phyloP scores from a whole-genome alignment of 30 jellyfish, hydroid and myxozoan species.

The Turritopsis rubra region DNA sequence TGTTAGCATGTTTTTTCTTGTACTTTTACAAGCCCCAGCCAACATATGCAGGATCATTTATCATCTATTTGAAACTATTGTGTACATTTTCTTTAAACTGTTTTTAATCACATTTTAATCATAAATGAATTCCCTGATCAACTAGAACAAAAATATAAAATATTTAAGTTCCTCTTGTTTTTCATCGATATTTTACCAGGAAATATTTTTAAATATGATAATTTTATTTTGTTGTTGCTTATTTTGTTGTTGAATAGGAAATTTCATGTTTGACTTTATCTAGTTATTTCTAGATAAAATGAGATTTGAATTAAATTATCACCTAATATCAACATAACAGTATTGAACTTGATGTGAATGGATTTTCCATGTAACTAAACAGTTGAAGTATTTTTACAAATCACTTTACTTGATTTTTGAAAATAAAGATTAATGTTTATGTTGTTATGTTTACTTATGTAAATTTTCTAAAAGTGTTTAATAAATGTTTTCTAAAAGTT shows the following conservation, averaged over 20 bases:
- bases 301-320: background rate
- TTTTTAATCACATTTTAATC: no score
- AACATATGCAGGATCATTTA: no score
- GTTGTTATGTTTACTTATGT: background rate
- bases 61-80: no score
- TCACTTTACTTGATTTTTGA: background rate
- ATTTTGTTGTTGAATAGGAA: background rate
- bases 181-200: background rate
- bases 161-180: background rate
- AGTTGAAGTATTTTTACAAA: background rate
- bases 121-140: background rate
- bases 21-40: no score
- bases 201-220: background rate
- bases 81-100: no score
- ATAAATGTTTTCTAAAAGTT: no score
- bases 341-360: background rate
- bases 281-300: background rate
- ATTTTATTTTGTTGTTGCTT: background rate
- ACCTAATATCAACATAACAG: background rate
- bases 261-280: background rate
- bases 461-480: background rate
- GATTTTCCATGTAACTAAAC: background rate
- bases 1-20: no score
- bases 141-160: background rate
- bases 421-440: background rate